A percentile compares a stretch with the other conserved stretches of the same genome.
Evolutionary conservation across 2,888 invertebrate species (phyloP).

Genomic region (Drosophila hawaiiensis): DNA sequence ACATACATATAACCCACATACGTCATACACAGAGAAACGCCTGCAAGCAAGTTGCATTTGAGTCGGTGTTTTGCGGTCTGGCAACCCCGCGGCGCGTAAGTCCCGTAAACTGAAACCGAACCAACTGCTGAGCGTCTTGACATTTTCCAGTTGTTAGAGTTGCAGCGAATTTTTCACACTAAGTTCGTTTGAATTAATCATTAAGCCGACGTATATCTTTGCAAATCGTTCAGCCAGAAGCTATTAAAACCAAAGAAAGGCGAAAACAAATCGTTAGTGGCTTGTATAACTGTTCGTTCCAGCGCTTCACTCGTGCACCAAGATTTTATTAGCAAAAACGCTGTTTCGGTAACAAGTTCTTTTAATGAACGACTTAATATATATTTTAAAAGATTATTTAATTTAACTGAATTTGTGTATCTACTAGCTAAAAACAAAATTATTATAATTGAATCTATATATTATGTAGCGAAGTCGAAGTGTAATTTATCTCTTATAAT

Average conservation of each 20-base stretch:
- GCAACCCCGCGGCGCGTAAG: conserved; percentile 7
- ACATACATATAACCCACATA: not conserved
- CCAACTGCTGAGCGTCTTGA: conserved; percentile 10
- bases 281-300: not conserved
- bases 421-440: too few relatives aligned
- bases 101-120: conserved; percentile 20
- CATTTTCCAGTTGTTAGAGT: not conserved
- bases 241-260: not conserved
- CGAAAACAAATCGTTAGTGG: not conserved
- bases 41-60: not conserved
- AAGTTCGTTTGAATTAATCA: not conserved
- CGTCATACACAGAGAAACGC: not conserved
- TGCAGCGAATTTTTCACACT: not conserved
- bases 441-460: not conserved
- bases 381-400: not conserved
- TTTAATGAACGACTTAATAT: not conserved
- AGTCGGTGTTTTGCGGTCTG: conserved; percentile 16
- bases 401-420: not conserved
- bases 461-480: not conserved
- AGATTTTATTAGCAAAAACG: not conserved
- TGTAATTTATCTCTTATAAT: not conserved
- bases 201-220: not conserved
- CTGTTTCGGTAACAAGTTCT: not conserved
- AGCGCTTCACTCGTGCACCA: not conserved
- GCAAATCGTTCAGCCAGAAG: not conserved